A percentile compares a stretch with the other conserved stretches of the same genome.
phyloP scores from a whole-genome alignment of 2,888 invertebrate species.

The Philereme vetulata region DNA sequence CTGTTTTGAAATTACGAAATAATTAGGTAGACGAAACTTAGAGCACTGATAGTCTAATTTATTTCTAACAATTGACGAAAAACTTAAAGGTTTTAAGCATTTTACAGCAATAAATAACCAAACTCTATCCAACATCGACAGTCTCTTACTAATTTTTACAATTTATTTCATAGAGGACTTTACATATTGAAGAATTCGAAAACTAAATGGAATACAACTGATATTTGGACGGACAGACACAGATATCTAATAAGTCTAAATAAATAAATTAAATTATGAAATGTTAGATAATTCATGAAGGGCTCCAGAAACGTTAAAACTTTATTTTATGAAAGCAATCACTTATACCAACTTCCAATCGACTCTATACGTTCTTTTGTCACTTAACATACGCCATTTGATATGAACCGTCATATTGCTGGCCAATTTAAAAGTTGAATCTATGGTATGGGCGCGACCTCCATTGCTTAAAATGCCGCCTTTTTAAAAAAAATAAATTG shows the following conservation, averaged over 20 bases:
- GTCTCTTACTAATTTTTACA: constrained; percentile 74
- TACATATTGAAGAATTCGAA: constrained; percentile 51
- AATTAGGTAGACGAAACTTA: constrained; percentile 23
- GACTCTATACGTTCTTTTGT: no score
- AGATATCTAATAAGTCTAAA: constrained; percentile 57
- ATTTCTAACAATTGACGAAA: constrained; percentile 68
- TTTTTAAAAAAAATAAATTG: no score
- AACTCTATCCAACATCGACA: constrained; percentile 67
- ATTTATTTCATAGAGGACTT: constrained; percentile 60
- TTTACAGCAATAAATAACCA: constrained; percentile 69
- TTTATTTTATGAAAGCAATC: no score
- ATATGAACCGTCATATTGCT: no score
- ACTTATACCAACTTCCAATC: no score
- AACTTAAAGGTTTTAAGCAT: constrained; percentile 62
- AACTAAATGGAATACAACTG: constrained; percentile 48
- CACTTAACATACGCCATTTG: no score
- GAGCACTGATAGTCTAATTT: constrained; percentile 47
- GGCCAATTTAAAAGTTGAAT: no score
- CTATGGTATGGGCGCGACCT: no score
- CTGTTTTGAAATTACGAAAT: constrained; percentile 32
- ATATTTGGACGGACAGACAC: constrained; percentile 79
- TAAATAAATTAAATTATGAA: constrained; percentile 35
- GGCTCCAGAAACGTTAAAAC: background rate
- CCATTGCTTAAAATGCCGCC: no score
- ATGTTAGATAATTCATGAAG: background rate